Base-by-base conservation (phyloP, 1,140 invertebrate species). In the Cydia amplana region DNA sequence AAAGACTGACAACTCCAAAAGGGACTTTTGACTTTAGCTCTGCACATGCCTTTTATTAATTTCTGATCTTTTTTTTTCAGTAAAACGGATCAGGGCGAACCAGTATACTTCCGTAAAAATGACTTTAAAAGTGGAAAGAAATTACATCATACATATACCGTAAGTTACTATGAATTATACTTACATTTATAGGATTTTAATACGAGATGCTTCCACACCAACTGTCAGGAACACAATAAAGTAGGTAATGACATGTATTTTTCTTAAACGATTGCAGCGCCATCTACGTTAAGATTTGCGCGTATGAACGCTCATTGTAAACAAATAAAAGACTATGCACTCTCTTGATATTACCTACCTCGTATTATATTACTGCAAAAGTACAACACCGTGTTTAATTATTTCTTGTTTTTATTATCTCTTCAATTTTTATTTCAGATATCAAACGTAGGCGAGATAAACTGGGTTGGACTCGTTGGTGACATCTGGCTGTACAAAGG, bases 381-480 rank as follows among this genome's bases (percentile, higher is more conserved):
- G 7, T 40, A 40, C 36, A 40, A 40, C 36, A 36, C 32, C 28
- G 32, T 40, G 36, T 40, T 40, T 40, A 40, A 40, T 40, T 40
- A 10, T 40, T 40, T 40, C 7, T 40, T 40, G 36, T 40, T 10
- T 28, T 18, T 55, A 75, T 18, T 64, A 72, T 65, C 46, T 75
- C n/a, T 81, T 51, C n/a, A 46, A 46, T 72, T 16, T 36, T 25
- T 18, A 23, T 82, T 82, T 65, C 76, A 87, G 85, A 82, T 87
- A 25, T 78, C 73, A 7, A 85, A 87, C 46, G 79, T 77, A 18
- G 85, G 79, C 65, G 23, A 28, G 20, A 82, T 81, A 1, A 79
- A 79, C 23, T 84, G 81, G 78, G 55, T 73, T 1, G 73, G 73
- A 1, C 63, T 82, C 1, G 73, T 55, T 10, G 80, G 74, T 72